Evolutionary conservation across 2,797 vertebrate species (phyloP).

Genomic region (Danio jaintianensis): DNA sequence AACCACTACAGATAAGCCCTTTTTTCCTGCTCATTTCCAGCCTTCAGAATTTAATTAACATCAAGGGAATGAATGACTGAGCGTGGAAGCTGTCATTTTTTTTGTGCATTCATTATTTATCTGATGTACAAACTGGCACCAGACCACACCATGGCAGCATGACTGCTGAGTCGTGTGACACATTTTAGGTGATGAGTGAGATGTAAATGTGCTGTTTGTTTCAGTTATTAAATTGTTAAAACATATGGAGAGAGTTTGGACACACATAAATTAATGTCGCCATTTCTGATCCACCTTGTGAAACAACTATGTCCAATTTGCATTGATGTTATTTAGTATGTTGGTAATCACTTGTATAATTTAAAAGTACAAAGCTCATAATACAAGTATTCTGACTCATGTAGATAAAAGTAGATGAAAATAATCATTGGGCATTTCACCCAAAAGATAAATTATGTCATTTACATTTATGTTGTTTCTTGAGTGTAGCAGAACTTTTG

Average conservation of each 20-base stretch:
- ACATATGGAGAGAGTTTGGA: conserved; percentile 8
- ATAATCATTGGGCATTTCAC: neutral
- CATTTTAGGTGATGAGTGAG: conserved; percentile 76
- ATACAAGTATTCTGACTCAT: neutral
- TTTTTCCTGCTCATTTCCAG: conserved; percentile 46
- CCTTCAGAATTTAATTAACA: conserved; percentile 82
- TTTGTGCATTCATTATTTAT: conserved; percentile 81
- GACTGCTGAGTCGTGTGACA: conserved; percentile 74
- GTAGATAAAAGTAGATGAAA: too few relatives aligned
- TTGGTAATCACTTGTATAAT: neutral
- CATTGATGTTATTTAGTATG: neutral
- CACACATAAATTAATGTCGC: neutral
- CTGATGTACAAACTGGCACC: conserved; percentile 76
- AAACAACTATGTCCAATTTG: conserved; percentile 13
- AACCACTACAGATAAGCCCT: conserved; percentile 37
- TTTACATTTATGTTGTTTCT: neutral
- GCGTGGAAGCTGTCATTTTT: conserved; percentile 81
- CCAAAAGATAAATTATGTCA: neutral
- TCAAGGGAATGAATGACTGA: conserved; percentile 78
- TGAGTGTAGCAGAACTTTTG: neutral
- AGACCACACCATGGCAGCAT: conserved; percentile 73
- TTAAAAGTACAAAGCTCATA: neutral
- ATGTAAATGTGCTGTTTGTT: conserved; percentile 71
- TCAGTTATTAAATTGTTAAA: conserved; percentile 52
- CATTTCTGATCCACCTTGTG: conserved; percentile 6